Base-by-base conservation (phyloP, 2,888 invertebrate genomes). In the Drosophila ustulata region DNA sequence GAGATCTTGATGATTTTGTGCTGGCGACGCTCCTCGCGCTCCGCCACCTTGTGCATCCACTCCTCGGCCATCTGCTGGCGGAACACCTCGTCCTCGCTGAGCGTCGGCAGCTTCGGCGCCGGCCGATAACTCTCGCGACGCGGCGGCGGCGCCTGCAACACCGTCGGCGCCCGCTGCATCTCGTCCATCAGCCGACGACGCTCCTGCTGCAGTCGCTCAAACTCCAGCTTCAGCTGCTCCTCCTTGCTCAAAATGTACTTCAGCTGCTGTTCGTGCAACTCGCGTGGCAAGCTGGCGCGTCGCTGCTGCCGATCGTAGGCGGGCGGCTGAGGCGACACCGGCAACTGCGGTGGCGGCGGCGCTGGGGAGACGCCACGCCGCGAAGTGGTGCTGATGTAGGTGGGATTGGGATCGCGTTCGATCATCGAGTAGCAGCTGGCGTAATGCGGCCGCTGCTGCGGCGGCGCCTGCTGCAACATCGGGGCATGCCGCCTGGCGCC, bases 11-110 rank as follows among this genome's bases (percentile, higher is more conserved):
- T 95, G 25, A 97, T 94, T 92, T 96, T 96, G 58, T 96, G 95
- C 69, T 96, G 94, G 80, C 96, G 96, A 47, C 97, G 93, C 88
- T 97, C 95, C 82, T 96, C 95, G 9, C 96, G 94, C 90, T 96
- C 96, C 4, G 95, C 95, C 85, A 97, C 95, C 92, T 97, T 96
- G 88, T 94, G 93, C 89, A 96, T 94, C 93, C 97, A 97, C 91
- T 97, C 97, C 80, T 96, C 94, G 92, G 96, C 97, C 97, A 97
- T 97, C 92, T 95, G 95, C 77, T 96, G 95, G 6, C 97, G 94
- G 81, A 96, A 94, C 45, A 94, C 93, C 91, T 97, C 96, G 71
- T 94, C 94, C 90, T 96, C 96, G 51, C 95, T 95, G 7, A 95
- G 94, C 8, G 94, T 77, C 43, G 95, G 91, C 52, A 92, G 39